Conservation (phyloP, 1,140 invertebrate genomes). For the Conus ventricosus region DNA sequence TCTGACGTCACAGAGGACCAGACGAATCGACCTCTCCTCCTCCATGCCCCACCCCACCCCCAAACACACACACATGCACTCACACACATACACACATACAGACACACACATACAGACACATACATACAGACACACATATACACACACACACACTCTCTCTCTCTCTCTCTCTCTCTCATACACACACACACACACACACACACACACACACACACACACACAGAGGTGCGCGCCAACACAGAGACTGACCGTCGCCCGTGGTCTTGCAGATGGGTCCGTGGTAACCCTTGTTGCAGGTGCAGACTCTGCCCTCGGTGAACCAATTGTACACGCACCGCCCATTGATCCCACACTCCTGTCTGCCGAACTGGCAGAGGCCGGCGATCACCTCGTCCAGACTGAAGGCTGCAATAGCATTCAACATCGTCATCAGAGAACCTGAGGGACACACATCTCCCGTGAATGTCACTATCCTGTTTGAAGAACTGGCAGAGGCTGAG, state of each 20-base stretch:
- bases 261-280: not conserved
- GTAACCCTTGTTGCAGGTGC: not conserved
- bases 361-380: not conserved
- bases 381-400: not conserved
- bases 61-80: too few species aligned
- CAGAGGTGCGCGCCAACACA: too few species aligned
- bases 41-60: too few species aligned
- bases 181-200: constrained; percentile 4
- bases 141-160: not conserved
- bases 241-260: not conserved
- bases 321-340: not conserved
- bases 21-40: too few species aligned
- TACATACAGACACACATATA: not conserved
- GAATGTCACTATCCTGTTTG: not conserved
- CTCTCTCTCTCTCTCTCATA: too few species aligned
- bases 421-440: too few species aligned
- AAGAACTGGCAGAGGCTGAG: not conserved
- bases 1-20: not conserved
- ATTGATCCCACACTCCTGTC: not conserved
- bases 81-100: too few species aligned
- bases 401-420: not conserved
- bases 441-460: not conserved
- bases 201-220: not conserved
- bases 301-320: constrained; percentile 5
- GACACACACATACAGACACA: not conserved